Conservation (phyloP, 2,113 vertebrate genomes). For the Chelonoidis abingdonii region DNA sequence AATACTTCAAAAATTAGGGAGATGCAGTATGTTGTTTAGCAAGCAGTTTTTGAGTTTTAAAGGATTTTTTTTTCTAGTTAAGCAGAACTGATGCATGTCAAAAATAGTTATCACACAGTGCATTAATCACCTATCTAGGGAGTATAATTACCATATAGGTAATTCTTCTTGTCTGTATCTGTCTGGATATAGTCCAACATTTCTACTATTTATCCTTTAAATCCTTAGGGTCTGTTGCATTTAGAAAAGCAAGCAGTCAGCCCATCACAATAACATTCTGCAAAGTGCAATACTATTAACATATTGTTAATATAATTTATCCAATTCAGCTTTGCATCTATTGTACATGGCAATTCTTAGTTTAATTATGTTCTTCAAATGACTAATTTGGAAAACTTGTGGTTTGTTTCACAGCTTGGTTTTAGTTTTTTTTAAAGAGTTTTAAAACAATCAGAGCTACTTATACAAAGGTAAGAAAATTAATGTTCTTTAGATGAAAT, state of each 20-base stretch:
- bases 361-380: background rate
- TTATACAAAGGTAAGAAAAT: background rate
- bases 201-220: background rate
- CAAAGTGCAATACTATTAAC: background rate
- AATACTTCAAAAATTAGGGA: background rate
- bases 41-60: background rate
- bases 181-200: constrained; percentile 47
- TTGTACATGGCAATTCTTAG: background rate
- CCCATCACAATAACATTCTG: background rate
- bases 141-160: constrained; percentile 32
- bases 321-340: background rate
- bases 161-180: constrained; percentile 67
- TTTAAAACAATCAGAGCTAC: background rate
- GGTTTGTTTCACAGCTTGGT: background rate
- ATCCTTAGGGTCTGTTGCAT: background rate
- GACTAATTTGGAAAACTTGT: background rate
- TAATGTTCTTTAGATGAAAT: background rate
- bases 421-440: background rate
- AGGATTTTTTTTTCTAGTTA: background rate
- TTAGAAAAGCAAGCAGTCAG: background rate
- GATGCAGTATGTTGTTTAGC: background rate
- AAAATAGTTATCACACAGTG: constrained; percentile 41
- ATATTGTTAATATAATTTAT: background rate
- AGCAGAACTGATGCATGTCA: constrained; percentile 60
- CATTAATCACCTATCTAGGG: constrained; percentile 44